Base-by-base conservation (phyloP, 2,797 vertebrate genomes). In the Enteromius paludinosus region DNA sequence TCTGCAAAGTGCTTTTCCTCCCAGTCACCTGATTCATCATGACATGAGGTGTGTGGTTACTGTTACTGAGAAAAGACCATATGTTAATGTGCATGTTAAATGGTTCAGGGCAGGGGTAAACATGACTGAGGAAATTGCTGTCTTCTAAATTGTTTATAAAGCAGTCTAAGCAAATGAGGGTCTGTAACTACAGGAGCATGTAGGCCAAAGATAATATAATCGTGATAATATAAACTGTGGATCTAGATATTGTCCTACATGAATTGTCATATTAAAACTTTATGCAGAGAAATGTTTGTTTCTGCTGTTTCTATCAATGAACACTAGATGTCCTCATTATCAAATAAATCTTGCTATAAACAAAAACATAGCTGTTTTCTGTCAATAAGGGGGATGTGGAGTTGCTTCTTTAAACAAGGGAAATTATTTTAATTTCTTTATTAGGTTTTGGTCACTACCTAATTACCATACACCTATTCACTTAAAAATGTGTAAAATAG, bases 291-390 rank as follows among this genome's bases (percentile, higher is more conserved):
- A 71, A 69, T 70, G 23, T 62, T 25, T 30, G 45, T 54, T 78
- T 20, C 38, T 64, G 66, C 76, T 23, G 35, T 79, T 66, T 25
- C 23, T 5, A n/a, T 1, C 18, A 14, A 15, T 59, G 38, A 45
- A 85, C 87, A 79, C 81, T 82, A 88, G 87, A 86, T 88, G 87
- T 77, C 85, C 18, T 23, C 41, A 72, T 69, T 28, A 76, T 41
- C 75, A 79, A 81, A 79, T 28, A 71, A 41, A 62, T 66, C 10
- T 15, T 12, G 10, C 10, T 35, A 38, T 49, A 47, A 47, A 71
- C 54, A 38, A 75, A 38, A 75, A 33, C 41, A 30, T 23, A 59
- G 69, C 35, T 18, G 5, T 30, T 43, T 43, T 43, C 41, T 43
- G 11, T 35, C 6, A 43, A 25, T 17, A 75, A 61, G 30, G 3